phyloP scores from a whole-genome alignment of 1,140 invertebrate genomes.

The Drosophila setifemur region DNA sequence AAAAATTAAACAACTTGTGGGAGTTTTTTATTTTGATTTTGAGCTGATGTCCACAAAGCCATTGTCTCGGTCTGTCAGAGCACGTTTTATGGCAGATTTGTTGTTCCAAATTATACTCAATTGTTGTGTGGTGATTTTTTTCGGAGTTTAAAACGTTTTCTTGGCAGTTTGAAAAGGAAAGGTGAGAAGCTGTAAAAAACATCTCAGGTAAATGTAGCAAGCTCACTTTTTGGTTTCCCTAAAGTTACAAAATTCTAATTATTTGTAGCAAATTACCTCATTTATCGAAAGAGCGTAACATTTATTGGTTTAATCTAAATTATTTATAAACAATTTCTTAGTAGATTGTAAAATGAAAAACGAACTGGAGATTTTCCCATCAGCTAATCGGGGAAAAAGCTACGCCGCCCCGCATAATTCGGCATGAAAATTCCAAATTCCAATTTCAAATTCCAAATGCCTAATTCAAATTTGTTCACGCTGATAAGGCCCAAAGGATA shows the following conservation, averaged over 20 bases:
- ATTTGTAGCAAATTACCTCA: no score
- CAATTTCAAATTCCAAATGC: conserved; percentile 43
- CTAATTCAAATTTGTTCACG: conserved; percentile 49
- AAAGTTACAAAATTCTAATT: no score
- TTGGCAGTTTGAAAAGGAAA: no score
- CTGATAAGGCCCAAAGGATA: conserved; percentile 36
- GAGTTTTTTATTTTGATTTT: conserved; percentile 1
- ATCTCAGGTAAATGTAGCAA: no score
- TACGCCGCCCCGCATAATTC: conserved; percentile 60
- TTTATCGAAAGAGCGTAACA: no score
- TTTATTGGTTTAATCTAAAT: no score
- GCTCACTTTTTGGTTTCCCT: no score
- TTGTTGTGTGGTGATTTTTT: background rate
- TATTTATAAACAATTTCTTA: background rate
- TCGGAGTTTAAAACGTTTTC: no score
- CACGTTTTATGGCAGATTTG: conserved; percentile 55
- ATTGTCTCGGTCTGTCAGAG: conserved; percentile 49
- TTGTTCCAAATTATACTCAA: conserved; percentile 56
- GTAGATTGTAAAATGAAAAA: background rate
- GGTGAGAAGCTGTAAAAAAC: no score
- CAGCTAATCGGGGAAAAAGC: conserved; percentile 25
- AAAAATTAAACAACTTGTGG: conserved; percentile 65
- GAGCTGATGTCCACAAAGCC: conserved; percentile 1
- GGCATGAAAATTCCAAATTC: conserved; percentile 53
- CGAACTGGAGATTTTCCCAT: conserved; percentile 45